Conservation (phyloP, 2,113 vertebrate genomes). For the Rhizomys pruinosus region DNA sequence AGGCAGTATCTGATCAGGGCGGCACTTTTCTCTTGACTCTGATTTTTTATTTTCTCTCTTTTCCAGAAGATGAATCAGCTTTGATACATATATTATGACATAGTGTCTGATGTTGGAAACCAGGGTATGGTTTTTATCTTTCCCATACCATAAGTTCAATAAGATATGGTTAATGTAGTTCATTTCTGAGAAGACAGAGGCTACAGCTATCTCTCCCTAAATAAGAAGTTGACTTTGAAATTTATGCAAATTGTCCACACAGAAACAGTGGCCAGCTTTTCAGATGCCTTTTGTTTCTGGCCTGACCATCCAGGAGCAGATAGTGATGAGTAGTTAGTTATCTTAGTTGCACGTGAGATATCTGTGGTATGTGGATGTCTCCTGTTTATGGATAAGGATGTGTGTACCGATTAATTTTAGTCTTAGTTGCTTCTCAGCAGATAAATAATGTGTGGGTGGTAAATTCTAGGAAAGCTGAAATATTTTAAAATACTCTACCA, state of each 20-base stretch:
- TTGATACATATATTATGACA: too few species aligned
- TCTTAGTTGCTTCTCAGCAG: slow-evolving; percentile 32
- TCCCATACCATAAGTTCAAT: too few species aligned
- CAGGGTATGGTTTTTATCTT: too few species aligned
- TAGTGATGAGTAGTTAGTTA: background rate
- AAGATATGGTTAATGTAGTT: too few species aligned
- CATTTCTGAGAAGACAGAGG: too few species aligned
- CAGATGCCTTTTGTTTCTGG: background rate
- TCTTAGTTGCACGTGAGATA: background rate
- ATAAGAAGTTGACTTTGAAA: background rate
- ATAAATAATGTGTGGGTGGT: slow-evolving; percentile 63
- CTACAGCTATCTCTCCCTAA: too few species aligned
- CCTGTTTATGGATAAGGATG: background rate
- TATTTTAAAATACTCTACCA: slow-evolving; percentile 46
- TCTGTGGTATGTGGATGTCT: slow-evolving; percentile 10
- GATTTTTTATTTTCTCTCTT: too few species aligned
- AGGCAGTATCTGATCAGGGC: too few species aligned
- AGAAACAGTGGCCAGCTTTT: background rate
- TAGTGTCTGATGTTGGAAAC: too few species aligned
- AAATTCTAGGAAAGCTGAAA: slow-evolving; percentile 65
- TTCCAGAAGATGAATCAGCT: too few species aligned
- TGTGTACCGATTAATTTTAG: slow-evolving; percentile 60
- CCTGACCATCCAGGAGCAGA: background rate
- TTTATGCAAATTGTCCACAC: background rate
- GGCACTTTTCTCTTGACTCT: too few species aligned